phyloP scores from a whole-genome alignment of 2,797 vertebrate genomes.

The Macrochelys suwanniensis region DNA sequence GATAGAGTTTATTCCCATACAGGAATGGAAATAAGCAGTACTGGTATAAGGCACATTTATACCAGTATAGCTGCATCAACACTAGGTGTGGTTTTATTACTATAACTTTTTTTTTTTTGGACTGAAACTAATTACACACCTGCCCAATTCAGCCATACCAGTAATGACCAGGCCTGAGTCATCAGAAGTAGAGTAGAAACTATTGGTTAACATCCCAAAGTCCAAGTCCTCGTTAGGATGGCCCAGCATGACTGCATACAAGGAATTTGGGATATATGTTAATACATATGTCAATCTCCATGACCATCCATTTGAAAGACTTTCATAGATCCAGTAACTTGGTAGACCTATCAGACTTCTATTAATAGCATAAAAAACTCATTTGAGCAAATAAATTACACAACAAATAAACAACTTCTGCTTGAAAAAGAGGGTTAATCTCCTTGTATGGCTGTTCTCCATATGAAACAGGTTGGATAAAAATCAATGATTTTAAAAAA shows the following conservation, averaged over 20 bases:
- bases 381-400: fast-evolving
- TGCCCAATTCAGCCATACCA: neutral
- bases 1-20: neutral
- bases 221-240: neutral
- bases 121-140: neutral
- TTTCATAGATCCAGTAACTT: neutral
- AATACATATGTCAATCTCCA: neutral
- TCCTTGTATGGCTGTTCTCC: neutral
- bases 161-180: neutral
- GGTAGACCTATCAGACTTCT: neutral
- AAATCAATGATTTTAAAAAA: too few species aligned
- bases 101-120: too few species aligned
- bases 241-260: neutral
- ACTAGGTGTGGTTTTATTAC: neutral
- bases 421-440: neutral
- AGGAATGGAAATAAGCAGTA: neutral
- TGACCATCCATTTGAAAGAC: neutral
- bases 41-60: neutral
- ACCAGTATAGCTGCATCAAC: neutral
- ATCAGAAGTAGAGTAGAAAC: neutral
- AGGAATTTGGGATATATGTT: neutral
- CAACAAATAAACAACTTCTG: neutral
- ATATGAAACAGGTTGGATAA: neutral
- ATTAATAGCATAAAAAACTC: neutral
- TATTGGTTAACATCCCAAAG: neutral